Percentiles rank a stretch among this genome's conserved stretches.
Conservation (phyloP, 1,140 invertebrate genomes). For the Zophobas atratus region DNA sequence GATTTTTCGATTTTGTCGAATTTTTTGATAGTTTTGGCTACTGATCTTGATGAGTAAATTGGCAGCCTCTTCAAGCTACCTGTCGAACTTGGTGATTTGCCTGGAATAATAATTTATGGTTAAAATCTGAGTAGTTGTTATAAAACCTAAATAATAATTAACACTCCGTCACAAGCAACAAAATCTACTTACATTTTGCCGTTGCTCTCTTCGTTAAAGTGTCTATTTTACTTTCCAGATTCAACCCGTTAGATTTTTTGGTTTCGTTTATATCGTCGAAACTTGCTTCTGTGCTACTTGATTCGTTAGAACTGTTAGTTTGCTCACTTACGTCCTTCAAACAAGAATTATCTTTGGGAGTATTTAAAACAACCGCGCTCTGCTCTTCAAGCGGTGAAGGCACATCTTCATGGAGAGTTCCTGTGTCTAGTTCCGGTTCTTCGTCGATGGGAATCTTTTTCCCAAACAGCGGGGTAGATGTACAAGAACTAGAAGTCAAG, state of each 20-base stretch:
- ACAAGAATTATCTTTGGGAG: not conserved
- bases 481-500: conserved; percentile 57
- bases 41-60: conserved; percentile 60
- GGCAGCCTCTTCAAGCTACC: conserved; percentile 61
- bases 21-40: conserved; percentile 64
- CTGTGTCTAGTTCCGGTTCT: conserved; percentile 60
- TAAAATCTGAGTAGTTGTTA: not conserved
- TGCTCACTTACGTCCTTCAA: not conserved
- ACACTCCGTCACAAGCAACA: conserved; percentile 17
- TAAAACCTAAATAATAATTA: conserved; percentile 19
- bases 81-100: conserved; percentile 59
- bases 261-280: not conserved
- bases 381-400: not conserved
- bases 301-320: not conserved
- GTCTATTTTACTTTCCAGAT: conserved; percentile 57
- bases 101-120: conserved; percentile 54
- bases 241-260: conserved; percentile 20
- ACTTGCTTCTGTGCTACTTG: no score
- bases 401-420: not conserved
- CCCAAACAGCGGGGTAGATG: conserved; percentile 61
- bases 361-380: no score
- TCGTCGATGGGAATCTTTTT: conserved; percentile 68
- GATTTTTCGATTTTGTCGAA: conserved; percentile 56
- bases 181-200: conserved; percentile 44
- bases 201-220: conserved; percentile 45